Conservation (phyloP, 2,797 vertebrate genomes). For the Gallinago nigripennis region DNA sequence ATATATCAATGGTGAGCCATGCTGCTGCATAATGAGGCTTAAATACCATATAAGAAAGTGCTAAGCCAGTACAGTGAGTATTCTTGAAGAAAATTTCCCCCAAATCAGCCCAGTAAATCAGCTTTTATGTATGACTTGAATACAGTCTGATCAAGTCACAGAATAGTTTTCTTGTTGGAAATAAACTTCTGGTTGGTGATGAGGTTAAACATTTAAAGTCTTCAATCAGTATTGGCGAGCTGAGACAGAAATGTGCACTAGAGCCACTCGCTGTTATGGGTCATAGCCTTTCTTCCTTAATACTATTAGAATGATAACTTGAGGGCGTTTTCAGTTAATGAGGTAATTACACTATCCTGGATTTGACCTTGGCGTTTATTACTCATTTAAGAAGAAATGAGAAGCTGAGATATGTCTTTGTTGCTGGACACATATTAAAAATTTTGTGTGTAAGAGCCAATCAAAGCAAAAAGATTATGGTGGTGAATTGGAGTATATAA, state of each 20-base stretch:
- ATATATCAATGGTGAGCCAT: background rate
- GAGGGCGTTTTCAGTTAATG: constrained; percentile 23
- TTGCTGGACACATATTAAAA: constrained; percentile 9
- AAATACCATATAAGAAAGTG: background rate
- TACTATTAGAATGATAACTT: background rate
- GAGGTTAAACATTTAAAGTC: background rate
- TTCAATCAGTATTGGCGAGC: background rate
- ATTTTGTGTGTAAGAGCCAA: background rate
- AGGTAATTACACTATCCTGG: constrained; percentile 22
- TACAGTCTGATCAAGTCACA: background rate
- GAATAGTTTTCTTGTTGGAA: background rate
- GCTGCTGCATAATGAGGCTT: background rate
- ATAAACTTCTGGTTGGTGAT: background rate
- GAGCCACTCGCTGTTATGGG: background rate
- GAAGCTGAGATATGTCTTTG: constrained; percentile 1
- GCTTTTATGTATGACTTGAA: background rate
- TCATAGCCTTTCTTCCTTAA: constrained; percentile 12
- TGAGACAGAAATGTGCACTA: background rate
- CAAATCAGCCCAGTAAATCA: background rate
- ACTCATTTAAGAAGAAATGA: constrained; percentile 13
- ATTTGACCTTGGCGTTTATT: constrained; percentile 51
- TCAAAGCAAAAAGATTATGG: constrained; percentile 21
- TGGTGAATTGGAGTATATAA: background rate
- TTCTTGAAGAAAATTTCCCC: background rate
- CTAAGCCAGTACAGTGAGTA: background rate